Base-by-base conservation (phyloP, 2,113 vertebrate genomes). In the Agelaius tricolor region DNA sequence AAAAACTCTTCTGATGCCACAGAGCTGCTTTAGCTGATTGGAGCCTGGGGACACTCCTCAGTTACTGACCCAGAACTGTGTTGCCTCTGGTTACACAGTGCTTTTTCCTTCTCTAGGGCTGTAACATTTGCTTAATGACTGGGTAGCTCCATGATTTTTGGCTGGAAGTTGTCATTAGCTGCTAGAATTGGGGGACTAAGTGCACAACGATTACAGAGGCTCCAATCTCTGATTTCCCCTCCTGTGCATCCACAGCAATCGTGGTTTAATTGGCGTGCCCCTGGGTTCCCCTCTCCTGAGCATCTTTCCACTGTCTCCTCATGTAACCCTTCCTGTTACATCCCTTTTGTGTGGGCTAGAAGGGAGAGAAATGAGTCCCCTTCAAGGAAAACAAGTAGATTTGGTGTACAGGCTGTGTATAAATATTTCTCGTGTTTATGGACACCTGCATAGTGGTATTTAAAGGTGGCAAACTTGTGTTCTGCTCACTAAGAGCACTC, bases 161-260 rank as follows among this genome's bases (percentile, higher is more conserved):
- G 86, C 96, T 92, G 76, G 37, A 95, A 95, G 88, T 93, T 95
- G 84, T 95, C 69, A 92, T 94, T 96, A 96, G 66, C 66, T 84
- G 66, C 91, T 91, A 39, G 76, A 90, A 84, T 17, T 57, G 86
- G 84, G 57, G 54, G 54, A 82, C 71, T 92, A 76, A 95, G 88
- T 89, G 92, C 80, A 22, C 41, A 15, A 3, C 72, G 93, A 87
- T 95, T 87, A 62, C 22, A 65, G 92, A 87, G 77, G 43, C 86
- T 78, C 73, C 87, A 54, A 62, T 95, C 62, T 93, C 47, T 82
- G 27, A 8, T 84, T 92, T 84, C 28, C 54, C 54, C 39, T 91
- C 74, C 41, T 0, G 6, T 51, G 62, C 41, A 3, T 86, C 75
- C 86, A 13, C 31, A 62, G 73, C 72, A 81, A 13, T 90, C 0